Evolutionary conservation across 2,888 invertebrate species (phyloP), one percentile per base, ranked within the genome.

Genomic region (Oxytorus armatus): DNA sequence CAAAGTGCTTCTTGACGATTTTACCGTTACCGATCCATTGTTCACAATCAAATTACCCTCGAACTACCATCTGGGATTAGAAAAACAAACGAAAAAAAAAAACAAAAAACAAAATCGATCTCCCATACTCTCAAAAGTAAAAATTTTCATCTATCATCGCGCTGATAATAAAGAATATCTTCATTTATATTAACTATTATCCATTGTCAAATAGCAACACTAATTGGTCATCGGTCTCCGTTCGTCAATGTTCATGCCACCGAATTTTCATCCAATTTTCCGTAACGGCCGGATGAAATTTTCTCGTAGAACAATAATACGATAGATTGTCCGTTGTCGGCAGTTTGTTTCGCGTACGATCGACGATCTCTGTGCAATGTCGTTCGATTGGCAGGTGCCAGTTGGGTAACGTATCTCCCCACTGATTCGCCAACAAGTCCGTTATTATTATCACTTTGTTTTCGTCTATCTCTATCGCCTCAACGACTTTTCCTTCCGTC

Each of bases 221-320:
- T 1, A 11, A 1, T 65, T 8, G 3, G 16, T n/a, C 14, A 7
- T 14, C 44, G 3, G 44, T 8, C 1, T 47, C 33, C 1, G 10
- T 57, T 49, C 11, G 59, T 72, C 53, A 79, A 68, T 66, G 76
- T 47, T 72, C 53, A 25, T 51, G 76, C 76, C 59, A 79, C 66
- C 79, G 75, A 75, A 59, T 39, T 47, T 70, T 49, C 47, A 70
- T 51, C 51, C 23, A 25, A 5, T 47, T 10, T 72, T 79, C 47
- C 72, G 79, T 76, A 14, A 79, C 79, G 3, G 79, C 72, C 0
- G 79, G 72, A 68, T 80, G 79, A 55, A 68, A 80, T n/a, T 70
- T 42, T 5, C 66, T 51, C 10, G 61, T 33, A 21, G 21, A 8
- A 53, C 23, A 21, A n/a, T 55, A 7, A 55, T 39, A 18, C 44